These are phyloP conservation scores for Saguinus imperator DNA, from an alignment of 2,113 vertebrate species.

Conservation along the genomic window DNA sequence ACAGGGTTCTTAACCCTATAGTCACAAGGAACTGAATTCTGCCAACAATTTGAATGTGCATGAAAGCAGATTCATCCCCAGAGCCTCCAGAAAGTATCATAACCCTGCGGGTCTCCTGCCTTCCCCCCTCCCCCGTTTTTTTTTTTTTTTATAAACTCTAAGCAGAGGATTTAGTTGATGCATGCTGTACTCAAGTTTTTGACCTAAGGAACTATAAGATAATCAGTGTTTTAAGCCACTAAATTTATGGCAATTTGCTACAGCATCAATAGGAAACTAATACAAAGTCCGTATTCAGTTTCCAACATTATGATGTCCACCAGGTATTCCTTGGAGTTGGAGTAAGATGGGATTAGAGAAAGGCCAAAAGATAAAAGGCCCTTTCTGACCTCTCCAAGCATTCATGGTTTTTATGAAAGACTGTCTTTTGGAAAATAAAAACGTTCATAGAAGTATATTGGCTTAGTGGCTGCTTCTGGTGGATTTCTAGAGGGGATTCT, in stretches of 20 bases:
- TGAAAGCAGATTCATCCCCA: background rate
- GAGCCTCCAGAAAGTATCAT: conserved; percentile 12
- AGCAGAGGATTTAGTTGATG: background rate
- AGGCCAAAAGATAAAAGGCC: background rate
- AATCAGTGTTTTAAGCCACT: background rate
- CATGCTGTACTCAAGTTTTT: background rate
- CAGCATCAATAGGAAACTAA: background rate
- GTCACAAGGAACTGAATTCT: background rate
- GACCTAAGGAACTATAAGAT: background rate
- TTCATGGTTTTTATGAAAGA: conserved; percentile 19
- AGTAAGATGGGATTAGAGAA: background rate
- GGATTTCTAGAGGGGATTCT: conserved; percentile 31
- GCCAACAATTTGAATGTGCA: background rate
- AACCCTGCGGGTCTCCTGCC: background rate
- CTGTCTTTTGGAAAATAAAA: conserved; percentile 13
- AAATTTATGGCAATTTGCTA: conserved; percentile 7
- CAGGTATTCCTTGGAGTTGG: conserved; percentile 38
- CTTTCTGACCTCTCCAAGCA: conserved; percentile 17
- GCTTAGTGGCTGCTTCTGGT: background rate
- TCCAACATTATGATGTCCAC: background rate
- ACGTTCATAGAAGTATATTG: background rate
- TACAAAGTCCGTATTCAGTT: conserved; percentile 15
- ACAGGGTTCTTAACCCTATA: background rate
- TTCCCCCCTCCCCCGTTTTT: too few relatives aligned
- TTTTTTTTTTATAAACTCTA: conserved; percentile 23